These are phyloP conservation scores for Coreoperca whiteheadi DNA, from an alignment of 2,113 vertebrate genomes.

Conservation along the genomic window DNA sequence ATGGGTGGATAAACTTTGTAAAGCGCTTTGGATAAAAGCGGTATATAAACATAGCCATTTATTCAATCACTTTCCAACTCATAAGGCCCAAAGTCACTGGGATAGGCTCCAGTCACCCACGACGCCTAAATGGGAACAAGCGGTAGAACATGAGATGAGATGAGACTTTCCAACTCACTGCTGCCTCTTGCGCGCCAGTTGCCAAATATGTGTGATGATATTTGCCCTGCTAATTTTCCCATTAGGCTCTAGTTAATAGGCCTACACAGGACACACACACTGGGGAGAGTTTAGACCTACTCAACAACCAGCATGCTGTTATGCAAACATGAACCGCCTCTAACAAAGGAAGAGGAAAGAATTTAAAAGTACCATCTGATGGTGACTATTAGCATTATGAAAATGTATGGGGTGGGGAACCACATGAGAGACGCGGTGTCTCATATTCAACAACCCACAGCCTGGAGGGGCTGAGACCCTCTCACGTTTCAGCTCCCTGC, in stretches of 20 bases:
- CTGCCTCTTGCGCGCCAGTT: not conserved
- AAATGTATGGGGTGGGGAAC: not conserved
- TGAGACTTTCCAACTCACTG: not conserved
- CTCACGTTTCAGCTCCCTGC: constrained; percentile 49
- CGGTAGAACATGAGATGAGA: too few relatives aligned
- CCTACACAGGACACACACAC: not conserved
- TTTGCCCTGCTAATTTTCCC: not conserved
- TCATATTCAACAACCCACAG: constrained; percentile 11
- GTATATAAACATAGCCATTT: too few relatives aligned
- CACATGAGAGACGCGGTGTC: constrained; percentile 4
- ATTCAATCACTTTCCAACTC: not conserved
- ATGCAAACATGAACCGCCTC: constrained; percentile 6
- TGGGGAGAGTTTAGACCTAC: not conserved
- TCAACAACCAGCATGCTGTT: not conserved
- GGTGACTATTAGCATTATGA: not conserved
- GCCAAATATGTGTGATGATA: not conserved
- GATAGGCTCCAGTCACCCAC: too few relatives aligned
- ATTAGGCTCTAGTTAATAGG: not conserved
- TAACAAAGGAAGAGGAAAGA: not conserved
- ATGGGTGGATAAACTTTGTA: too few relatives aligned
- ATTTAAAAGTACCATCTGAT: not conserved
- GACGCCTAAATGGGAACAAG: too few relatives aligned
- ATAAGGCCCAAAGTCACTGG: too few relatives aligned
- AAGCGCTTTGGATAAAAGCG: too few relatives aligned
- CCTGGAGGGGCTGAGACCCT: not conserved